A percentile compares a stretch with the other conserved stretches of the same genome.
Evolutionary conservation across 2,113 vertebrate species (phyloP).

Genomic region (Xenopus borealis): DNA sequence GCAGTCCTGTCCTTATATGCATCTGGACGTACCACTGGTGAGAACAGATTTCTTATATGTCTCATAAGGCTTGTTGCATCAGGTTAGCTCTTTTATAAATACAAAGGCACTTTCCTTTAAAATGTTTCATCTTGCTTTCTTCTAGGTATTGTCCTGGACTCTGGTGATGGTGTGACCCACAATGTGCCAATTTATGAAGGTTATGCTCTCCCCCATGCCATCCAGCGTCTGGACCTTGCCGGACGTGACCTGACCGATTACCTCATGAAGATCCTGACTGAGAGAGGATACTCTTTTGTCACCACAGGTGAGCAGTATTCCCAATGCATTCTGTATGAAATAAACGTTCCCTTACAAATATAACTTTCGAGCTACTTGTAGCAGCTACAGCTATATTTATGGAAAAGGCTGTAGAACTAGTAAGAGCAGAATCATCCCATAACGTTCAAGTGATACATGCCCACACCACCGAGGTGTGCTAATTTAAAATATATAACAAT

Average conservation of each 20-base stretch:
- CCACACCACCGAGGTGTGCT: no score
- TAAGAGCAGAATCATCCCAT: no score
- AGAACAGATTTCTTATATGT: slow-evolving; percentile 23
- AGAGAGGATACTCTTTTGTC: slow-evolving; percentile 92
- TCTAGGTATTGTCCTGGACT: slow-evolving; percentile 90
- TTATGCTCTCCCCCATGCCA: slow-evolving; percentile 79
- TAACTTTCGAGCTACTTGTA: no score
- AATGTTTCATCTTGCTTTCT: no score
- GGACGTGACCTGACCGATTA: slow-evolving; percentile 93
- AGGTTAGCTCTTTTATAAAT: no score
- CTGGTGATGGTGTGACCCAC: slow-evolving; percentile 84
- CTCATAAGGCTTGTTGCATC: no score
- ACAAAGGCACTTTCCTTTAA: no score
- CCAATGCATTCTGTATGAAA: neutral
- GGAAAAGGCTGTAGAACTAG: no score
- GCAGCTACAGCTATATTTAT: no score
- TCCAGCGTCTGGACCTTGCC: slow-evolving; percentile 82
- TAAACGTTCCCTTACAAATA: no score
- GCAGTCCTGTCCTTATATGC: slow-evolving; percentile 82
- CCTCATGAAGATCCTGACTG: slow-evolving; percentile 96
- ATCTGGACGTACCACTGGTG: slow-evolving; percentile 79
- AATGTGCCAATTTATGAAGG: slow-evolving; percentile 85
- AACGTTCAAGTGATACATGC: no score
- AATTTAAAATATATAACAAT: no score
- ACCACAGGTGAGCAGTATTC: slow-evolving; percentile 76